Percentiles rank a stretch among this genome's conserved stretches.
Evolutionary conservation across 2,888 invertebrate species (phyloP).

Genomic region (Amphiduros pacificus): DNA sequence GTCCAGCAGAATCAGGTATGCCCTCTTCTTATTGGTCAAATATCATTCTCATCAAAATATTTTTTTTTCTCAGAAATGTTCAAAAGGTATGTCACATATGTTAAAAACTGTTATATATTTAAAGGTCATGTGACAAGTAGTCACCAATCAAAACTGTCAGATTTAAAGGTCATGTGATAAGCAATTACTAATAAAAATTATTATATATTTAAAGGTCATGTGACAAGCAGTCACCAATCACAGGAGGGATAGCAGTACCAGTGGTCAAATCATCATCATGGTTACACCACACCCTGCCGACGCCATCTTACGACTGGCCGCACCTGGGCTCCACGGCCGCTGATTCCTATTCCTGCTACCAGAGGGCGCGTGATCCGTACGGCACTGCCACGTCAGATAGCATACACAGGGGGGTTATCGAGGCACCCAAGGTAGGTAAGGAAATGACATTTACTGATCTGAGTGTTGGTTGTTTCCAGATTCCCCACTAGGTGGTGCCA

Average conservation of each 20-base stretch:
- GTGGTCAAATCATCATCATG: constrained; percentile 35
- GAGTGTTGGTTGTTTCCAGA: no score
- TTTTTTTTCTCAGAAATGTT: no score
- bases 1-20: constrained; percentile 28
- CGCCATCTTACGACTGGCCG: constrained; percentile 35
- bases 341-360: constrained; percentile 41
- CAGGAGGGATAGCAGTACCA: constrained; percentile 25
- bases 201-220: constrained; percentile 36
- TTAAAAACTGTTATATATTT: no score
- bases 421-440: constrained; percentile 22
- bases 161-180: no score
- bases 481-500: no score
- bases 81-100: no score
- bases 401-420: constrained; percentile 14
- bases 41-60: no score
- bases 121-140: constrained; percentile 49
- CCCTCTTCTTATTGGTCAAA: no score
- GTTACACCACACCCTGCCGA: constrained; percentile 37
- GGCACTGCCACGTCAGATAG: constrained; percentile 25
- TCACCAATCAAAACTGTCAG: no score
- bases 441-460: neutral
- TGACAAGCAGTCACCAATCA: constrained; percentile 41
- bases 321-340: constrained; percentile 26
- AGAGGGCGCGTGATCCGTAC: constrained; percentile 21
- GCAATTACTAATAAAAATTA: no score